Conservation (phyloP, 2,888 invertebrate species). For the Leptopilina myrica region DNA sequence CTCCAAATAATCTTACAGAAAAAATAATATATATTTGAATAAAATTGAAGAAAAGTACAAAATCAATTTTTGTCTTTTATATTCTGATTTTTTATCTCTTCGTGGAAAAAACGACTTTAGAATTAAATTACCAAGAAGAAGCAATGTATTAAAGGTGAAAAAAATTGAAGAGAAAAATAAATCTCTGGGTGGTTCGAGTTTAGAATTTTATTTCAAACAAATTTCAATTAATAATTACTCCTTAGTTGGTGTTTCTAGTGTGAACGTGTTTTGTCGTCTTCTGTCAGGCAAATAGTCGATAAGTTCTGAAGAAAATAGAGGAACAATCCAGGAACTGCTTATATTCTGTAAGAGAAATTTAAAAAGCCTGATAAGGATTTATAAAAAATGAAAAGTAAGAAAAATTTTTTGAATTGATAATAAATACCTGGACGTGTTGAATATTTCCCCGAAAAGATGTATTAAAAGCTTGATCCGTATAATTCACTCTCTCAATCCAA, state of each 20-base stretch:
- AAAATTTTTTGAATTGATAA: not conserved
- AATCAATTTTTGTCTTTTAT: no score
- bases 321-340: conserved; percentile 80
- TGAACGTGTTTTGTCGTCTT: conserved; percentile 76
- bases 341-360: conserved; percentile 75
- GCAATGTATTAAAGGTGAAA: no score
- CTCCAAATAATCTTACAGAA: conserved; percentile 53
- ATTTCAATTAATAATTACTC: conserved; percentile 35
- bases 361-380: not conserved
- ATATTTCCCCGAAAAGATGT: not conserved
- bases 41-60: no score
- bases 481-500: conserved; percentile 76
- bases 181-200: no score
- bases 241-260: conserved; percentile 61
- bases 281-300: conserved; percentile 81
- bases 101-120: no score
- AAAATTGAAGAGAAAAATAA: no score
- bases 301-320: conserved; percentile 79
- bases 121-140: no score
- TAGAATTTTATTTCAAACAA: no score
- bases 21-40: conserved; percentile 26
- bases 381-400: no score
- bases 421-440: not conserved
- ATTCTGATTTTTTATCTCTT: no score
- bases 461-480: conserved; percentile 42